A percentile compares a stretch with the other conserved stretches of the same genome.
Evolutionary conservation across 2,113 vertebrate genomes (phyloP).

Genomic region (Nothobranchius kuhntae): DNA sequence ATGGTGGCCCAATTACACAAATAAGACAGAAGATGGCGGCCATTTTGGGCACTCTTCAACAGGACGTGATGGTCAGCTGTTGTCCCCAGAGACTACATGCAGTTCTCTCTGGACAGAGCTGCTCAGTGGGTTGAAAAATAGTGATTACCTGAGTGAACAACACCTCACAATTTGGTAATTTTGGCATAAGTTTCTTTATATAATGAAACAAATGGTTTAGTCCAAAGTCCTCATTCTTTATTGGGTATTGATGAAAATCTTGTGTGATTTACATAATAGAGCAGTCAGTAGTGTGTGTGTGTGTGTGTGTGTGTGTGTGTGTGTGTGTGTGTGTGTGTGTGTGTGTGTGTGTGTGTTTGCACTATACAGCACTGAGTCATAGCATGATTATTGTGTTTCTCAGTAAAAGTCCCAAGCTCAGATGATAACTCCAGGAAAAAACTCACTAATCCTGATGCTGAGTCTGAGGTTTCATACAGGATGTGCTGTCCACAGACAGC

Average conservation of each 20-base stretch:
- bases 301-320: too few species aligned
- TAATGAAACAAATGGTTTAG: too few species aligned
- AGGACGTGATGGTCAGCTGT: slow-evolving; percentile 50
- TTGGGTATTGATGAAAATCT: too few species aligned
- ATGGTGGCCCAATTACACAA: slow-evolving; percentile 17
- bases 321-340: neutral
- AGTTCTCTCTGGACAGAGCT: slow-evolving; percentile 50
- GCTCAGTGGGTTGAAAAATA: slow-evolving; percentile 42
- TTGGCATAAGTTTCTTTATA: slow-evolving; percentile 52
- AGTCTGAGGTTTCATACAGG: slow-evolving; percentile 31
- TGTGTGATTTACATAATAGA: too few species aligned
- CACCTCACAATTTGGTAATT: slow-evolving; percentile 67
- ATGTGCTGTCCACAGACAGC: slow-evolving; percentile 27
- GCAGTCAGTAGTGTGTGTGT: too few species aligned
- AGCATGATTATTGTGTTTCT: slow-evolving; percentile 17
- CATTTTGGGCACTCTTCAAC: slow-evolving; percentile 69
- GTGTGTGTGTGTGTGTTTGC: too few species aligned
- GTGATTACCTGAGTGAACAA: slow-evolving; percentile 43
- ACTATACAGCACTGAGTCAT: slow-evolving; percentile 38
- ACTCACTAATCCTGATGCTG: slow-evolving; percentile 9
- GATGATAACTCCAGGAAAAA: slow-evolving; percentile 37
- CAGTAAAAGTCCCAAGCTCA: slow-evolving; percentile 38
- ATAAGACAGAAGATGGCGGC: slow-evolving; percentile 52
- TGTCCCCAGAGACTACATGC: slow-evolving; percentile 59
- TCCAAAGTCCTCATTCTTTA: too few species aligned